Base-by-base conservation (phyloP, 2,113 vertebrate species). In the Rallus limicola region DNA sequence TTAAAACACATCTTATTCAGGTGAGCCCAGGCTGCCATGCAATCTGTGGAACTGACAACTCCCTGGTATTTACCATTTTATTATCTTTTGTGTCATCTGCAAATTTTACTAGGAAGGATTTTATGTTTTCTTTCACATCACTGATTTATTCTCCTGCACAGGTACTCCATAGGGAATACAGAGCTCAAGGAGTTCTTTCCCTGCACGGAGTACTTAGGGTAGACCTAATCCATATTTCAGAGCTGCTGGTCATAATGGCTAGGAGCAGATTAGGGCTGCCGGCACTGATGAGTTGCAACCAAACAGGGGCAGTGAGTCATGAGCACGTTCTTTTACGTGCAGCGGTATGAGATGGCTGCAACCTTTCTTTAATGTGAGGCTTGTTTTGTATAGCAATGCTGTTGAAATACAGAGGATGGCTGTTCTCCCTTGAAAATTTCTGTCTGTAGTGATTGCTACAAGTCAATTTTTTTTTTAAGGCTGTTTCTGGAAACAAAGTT, bases 21-120 rank as follows among this genome's bases (percentile, higher is more conserved):
- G 92, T 91, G 74, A 95, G 55, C 70, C 82, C 70, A 82, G 77
- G 26, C 91, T 94, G 88, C 92, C 62, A 33, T 65, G 67, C 84
- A 95, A 90, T 97, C 92, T 94, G 86, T 94, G 75, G 74, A 95
- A 76, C 76, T 95, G 90, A 95, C 93, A 93, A 58, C 82, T 96
- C 92, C 50, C 75, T 0, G 8, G 48, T 96, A 96, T 94, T 96
- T 96, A 95, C 90, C 93, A 87, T 94, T 96, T 94, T 94, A 93
- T 96, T 95, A 94, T 94, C 88, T 96, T 93, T 92, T 89, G 77
- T 96, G 96, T 97, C 88, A 93, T 96, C 93, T 96, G 96, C 95
- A 95, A 95, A 96, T 96, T 96, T 93, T 96, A 93, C 95, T 81
- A 67, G 72, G 86, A 95, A 94, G 70, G 90, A 82, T 93, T 97